Conservation (phyloP, 2,888 invertebrate species). For the Aromia moschata region DNA sequence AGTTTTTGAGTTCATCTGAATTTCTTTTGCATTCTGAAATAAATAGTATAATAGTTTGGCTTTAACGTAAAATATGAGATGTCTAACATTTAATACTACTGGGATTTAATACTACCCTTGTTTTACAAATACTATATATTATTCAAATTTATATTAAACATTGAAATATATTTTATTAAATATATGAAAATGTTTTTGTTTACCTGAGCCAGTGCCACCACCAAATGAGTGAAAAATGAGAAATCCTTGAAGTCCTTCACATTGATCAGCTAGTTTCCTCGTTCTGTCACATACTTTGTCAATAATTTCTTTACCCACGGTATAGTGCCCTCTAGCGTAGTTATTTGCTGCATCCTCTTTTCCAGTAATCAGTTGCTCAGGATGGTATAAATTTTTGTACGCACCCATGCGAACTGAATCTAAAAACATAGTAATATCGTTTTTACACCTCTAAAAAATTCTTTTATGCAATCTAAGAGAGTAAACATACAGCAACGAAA, state of each 20-base stretch:
- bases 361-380: slow-evolving; percentile 81
- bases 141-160: no score
- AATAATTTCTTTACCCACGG: slow-evolving; percentile 79
- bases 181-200: no score
- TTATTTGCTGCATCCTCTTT: slow-evolving; percentile 89
- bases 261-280: slow-evolving; percentile 77
- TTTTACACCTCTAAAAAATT: slow-evolving; percentile 41
- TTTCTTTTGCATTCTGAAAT: no score
- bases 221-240: slow-evolving; percentile 85
- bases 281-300: slow-evolving; percentile 70
- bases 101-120: no score
- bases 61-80: no score
- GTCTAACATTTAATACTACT: no score
- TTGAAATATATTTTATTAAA: no score
- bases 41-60: no score
- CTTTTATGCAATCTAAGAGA: no score
- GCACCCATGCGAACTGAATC: slow-evolving; percentile 68
- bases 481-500: no score
- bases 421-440: slow-evolving; percentile 38
- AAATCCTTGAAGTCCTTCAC: slow-evolving; percentile 79
- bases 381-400: slow-evolving; percentile 71
- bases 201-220: slow-evolving; percentile 77
- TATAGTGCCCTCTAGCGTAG: slow-evolving; percentile 84
- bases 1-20: no score
- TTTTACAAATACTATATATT: no score